These are phyloP conservation scores for Chrosomus eos DNA, from an alignment of 2,797 vertebrate genomes.

Conservation along the genomic window DNA sequence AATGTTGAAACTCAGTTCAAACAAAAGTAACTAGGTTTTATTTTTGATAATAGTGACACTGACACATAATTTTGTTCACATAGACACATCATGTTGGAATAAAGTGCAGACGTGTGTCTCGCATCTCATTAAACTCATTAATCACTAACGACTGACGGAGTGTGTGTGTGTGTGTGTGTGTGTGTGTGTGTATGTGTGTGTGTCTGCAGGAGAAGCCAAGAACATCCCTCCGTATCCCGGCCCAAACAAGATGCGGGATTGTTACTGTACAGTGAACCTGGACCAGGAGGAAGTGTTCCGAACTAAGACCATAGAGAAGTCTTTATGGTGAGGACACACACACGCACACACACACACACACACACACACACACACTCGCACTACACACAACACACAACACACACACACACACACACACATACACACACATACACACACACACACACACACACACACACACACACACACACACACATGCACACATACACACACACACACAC, in stretches of 20 bases:
- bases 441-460: not conserved
- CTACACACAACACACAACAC: not conserved
- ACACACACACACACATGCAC: no score
- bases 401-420: not conserved
- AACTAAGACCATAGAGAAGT: slow-evolving; percentile 98
- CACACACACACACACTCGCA: no score
- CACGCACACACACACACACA: not conserved
- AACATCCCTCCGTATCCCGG: slow-evolving; percentile 97
- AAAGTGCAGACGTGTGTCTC: not conserved
- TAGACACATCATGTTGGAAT: no score
- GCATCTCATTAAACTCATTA: not conserved
- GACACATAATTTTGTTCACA: not conserved
- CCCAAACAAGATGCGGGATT: slow-evolving; percentile 97
- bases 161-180: not conserved
- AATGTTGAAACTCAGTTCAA: no score
- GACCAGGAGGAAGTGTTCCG: slow-evolving; percentile 99
- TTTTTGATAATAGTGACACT: not conserved
- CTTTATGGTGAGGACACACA: slow-evolving; percentile 84
- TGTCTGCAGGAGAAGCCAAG: slow-evolving; percentile 89
- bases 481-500: no score
- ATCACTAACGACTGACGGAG: not conserved
- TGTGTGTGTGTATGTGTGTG: not conserved
- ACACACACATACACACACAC: not conserved
- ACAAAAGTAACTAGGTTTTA: not conserved
- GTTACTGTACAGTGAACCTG: slow-evolving; percentile 98